Conservation (phyloP, 2,113 vertebrate species). For the Lamprotornis superbus region DNA sequence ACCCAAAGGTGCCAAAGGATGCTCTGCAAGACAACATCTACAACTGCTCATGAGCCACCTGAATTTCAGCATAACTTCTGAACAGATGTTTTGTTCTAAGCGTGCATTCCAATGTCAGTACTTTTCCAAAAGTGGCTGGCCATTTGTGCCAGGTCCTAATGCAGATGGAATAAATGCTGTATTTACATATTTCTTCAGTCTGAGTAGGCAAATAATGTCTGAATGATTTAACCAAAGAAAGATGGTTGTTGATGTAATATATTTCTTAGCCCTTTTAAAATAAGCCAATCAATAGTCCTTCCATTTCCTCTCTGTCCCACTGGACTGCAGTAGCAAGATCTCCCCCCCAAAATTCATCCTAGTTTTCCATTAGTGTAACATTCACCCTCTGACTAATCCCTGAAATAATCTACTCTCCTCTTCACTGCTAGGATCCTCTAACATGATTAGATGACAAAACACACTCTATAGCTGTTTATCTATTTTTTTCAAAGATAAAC, state of each 20-base stretch:
- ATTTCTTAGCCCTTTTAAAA: not conserved
- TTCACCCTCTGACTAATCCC: not conserved
- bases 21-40: not conserved
- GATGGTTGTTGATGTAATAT: not conserved
- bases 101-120: not conserved
- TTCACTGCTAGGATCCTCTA: not conserved
- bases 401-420: not conserved
- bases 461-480: not conserved
- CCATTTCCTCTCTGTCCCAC: not conserved
- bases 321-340: not conserved
- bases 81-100: not conserved
- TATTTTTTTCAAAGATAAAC: not conserved
- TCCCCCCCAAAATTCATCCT: not conserved
- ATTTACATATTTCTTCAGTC: not conserved
- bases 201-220: not conserved
- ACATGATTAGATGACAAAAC: not conserved
- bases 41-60: not conserved
- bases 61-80: not conserved
- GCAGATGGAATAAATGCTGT: not conserved
- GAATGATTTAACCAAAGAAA: not conserved
- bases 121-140: not conserved
- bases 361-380: not conserved
- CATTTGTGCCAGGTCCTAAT: not conserved
- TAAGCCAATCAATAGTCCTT: not conserved
- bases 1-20: fast-evolving